Percentiles rank a stretch among this genome's conserved stretches.
Evolutionary conservation across 2,797 vertebrate species (phyloP).

Genomic region (Amphiprion clarkii): DNA sequence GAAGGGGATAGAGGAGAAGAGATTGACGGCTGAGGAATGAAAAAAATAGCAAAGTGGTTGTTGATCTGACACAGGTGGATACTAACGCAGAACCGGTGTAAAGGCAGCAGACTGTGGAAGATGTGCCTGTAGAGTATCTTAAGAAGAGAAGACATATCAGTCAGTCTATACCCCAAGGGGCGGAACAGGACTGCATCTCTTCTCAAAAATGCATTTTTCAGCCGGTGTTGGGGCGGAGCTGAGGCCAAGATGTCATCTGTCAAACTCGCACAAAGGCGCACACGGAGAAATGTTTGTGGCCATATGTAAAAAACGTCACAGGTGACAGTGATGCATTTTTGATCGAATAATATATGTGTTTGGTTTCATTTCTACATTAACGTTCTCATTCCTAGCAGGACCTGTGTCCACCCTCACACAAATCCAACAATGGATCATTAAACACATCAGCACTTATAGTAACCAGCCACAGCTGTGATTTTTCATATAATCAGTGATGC

Average conservation of each 20-base stretch:
- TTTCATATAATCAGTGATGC: conserved; percentile 75
- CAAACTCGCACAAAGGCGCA: conserved; percentile 28
- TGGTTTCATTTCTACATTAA: conserved; percentile 58
- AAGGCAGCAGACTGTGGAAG: conserved; percentile 51
- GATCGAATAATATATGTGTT: conserved; percentile 61
- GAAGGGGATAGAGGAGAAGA: conserved; percentile 40
- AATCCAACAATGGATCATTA: conserved; percentile 72
- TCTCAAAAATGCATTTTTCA: conserved; percentile 54
- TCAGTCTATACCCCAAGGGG: conserved; percentile 47
- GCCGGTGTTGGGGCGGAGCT: conserved; percentile 31
- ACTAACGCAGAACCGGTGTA: conserved; percentile 41
- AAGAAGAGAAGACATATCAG: conserved; percentile 58
- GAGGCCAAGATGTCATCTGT: conserved; percentile 59
- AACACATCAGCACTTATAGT: conserved; percentile 68
- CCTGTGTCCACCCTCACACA: conserved; percentile 64
- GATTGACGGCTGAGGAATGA: conserved; percentile 41
- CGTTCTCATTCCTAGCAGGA: conserved; percentile 46
- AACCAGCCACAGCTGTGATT: conserved; percentile 74
- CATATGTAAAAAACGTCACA: conserved; percentile 30
- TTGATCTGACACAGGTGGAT: conserved; percentile 53
- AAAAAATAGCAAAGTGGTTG: conserved; percentile 45
- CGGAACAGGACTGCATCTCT: conserved; percentile 26
- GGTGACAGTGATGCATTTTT: conserved; percentile 40
- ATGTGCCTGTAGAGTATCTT: conserved; percentile 55
- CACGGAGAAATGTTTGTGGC: not conserved